Evolutionary conservation across 2,797 vertebrate genomes (phyloP).

Genomic region (Lacerta agilis): DNA sequence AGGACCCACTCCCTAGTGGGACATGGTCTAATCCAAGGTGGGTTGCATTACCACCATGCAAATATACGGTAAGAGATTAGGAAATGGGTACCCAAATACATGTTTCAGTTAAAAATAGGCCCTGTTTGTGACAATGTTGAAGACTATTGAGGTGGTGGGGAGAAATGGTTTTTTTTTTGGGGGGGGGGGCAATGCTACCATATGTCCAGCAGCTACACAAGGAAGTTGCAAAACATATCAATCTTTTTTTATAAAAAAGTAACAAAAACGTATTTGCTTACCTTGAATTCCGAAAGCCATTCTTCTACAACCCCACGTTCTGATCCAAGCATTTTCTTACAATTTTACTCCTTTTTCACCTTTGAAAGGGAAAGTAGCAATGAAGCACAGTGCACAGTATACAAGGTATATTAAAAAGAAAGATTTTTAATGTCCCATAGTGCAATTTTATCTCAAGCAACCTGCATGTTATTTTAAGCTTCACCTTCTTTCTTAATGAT

Average conservation of each 20-base stretch:
- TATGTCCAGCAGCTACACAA: not conserved
- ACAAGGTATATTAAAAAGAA: constrained; percentile 1
- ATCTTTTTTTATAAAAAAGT: too few relatives aligned
- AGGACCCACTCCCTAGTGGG: too few relatives aligned
- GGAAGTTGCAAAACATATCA: not conserved
- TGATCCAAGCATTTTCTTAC: constrained; percentile 93
- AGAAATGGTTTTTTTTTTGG: too few relatives aligned
- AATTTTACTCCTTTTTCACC: constrained; percentile 76
- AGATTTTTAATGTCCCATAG: not conserved
- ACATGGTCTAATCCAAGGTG: too few relatives aligned
- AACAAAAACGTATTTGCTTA: constrained; percentile 68
- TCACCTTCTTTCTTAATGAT: not conserved
- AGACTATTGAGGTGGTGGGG: too few relatives aligned
- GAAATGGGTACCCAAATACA: too few relatives aligned
- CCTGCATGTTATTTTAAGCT: not conserved
- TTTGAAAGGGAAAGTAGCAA: constrained; percentile 45
- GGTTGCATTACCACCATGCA: too few relatives aligned
- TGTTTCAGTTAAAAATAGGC: too few relatives aligned
- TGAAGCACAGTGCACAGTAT: not conserved
- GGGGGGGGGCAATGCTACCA: too few relatives aligned
- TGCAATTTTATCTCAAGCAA: not conserved
- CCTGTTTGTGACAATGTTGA: too few relatives aligned
- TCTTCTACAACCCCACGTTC: constrained; percentile 95
- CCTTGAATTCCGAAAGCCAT: constrained; percentile 99
- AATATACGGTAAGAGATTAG: too few relatives aligned